phyloP scores from a whole-genome alignment of 2,888 invertebrate genomes.

The Ferrisia virgata region DNA sequence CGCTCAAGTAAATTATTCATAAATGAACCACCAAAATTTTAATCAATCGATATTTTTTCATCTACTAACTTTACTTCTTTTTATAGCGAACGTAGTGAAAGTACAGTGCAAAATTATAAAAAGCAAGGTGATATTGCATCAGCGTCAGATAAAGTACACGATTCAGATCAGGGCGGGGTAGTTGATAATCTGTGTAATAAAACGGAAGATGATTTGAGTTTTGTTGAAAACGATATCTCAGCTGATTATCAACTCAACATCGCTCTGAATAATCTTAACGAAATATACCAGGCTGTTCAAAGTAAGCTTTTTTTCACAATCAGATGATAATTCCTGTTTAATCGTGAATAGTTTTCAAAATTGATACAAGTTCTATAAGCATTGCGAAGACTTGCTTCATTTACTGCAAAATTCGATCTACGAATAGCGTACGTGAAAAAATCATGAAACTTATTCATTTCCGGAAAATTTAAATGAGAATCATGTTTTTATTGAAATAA shows the following conservation, averaged over 20 bases:
- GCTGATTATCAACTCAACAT: conserved; percentile 26
- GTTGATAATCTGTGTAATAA: not conserved
- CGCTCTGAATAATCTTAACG: conserved; percentile 33
- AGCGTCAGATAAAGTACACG: not conserved
- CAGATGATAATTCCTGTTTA: no score
- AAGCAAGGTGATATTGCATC: not conserved
- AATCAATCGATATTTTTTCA: not conserved
- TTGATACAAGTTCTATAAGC: no score
- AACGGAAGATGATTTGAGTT: not conserved
- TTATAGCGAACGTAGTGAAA: not conserved
- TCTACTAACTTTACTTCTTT: not conserved
- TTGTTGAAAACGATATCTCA: not conserved
- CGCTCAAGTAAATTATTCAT: not conserved
- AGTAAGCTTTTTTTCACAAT: not conserved
- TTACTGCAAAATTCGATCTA: no score
- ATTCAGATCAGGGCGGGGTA: not conserved
- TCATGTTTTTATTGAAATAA: not conserved
- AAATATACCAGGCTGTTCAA: conserved; percentile 34
- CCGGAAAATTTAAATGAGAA: no score
- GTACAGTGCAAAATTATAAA: not conserved
- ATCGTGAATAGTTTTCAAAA: no score
- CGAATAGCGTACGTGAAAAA: no score
- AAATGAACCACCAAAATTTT: not conserved
- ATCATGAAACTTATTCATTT: no score
- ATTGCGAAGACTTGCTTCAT: no score